Conservation (phyloP, 2,113 vertebrate genomes). For the Macquaria ambigua region DNA sequence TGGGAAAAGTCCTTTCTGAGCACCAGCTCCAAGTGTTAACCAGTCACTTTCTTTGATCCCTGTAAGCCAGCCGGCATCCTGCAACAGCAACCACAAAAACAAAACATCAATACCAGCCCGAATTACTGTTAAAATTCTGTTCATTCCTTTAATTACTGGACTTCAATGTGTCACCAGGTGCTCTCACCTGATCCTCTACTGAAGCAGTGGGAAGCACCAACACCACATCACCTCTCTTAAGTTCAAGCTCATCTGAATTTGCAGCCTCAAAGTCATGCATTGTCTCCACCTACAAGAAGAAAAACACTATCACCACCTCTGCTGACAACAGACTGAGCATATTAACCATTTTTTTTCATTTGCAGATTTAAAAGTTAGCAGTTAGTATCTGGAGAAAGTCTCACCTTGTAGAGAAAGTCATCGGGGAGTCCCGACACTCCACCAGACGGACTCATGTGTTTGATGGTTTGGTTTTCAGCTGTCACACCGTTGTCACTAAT, state of each 20-base stretch:
- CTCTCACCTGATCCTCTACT: conserved; percentile 92
- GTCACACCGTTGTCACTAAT: conserved; percentile 73
- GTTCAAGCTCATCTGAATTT: conserved; percentile 93
- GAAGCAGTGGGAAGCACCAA: conserved; percentile 91
- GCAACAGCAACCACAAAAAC: conserved; percentile 25
- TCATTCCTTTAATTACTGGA: too few relatives aligned
- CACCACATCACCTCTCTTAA: conserved; percentile 92
- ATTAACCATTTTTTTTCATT: neutral
- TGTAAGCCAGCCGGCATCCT: conserved; percentile 98
- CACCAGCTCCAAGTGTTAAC: conserved; percentile 85
- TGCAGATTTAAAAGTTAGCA: neutral
- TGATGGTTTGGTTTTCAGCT: conserved; percentile 57
- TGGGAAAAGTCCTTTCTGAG: conserved; percentile 95
- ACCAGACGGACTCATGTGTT: conserved; percentile 71
- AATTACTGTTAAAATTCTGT: neutral
- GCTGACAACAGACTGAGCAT: neutral
- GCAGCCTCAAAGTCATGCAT: conserved; percentile 97
- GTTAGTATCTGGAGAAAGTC: neutral
- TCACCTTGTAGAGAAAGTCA: conserved; percentile 92
- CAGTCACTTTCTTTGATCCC: conserved; percentile 93
- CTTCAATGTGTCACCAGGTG: neutral
- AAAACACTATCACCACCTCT: neutral
- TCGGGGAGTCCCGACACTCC: conserved; percentile 80
- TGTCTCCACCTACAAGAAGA: conserved; percentile 88
- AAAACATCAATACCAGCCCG: neutral